Conservation (phyloP, 2,797 vertebrate species). For the Catostomus latipinnis region DNA sequence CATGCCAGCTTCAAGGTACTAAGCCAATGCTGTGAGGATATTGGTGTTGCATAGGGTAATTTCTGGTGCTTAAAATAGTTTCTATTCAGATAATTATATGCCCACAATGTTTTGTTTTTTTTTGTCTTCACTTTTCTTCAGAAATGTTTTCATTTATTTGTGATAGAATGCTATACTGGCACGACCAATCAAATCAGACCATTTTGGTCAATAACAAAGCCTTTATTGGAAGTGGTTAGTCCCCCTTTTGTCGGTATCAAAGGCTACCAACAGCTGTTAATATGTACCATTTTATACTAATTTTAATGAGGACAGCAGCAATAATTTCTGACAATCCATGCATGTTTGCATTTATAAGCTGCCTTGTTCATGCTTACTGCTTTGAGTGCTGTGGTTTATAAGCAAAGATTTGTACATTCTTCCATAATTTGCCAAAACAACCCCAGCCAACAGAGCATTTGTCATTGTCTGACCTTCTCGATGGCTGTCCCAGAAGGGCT, state of each 20-base stretch:
- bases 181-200: neutral
- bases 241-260: neutral
- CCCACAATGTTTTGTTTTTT: neutral
- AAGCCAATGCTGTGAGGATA: neutral
- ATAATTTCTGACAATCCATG: neutral
- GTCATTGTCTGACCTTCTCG: conserved; percentile 57
- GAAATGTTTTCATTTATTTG: conserved; percentile 1
- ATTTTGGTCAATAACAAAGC: neutral
- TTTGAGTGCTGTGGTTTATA: conserved; percentile 23
- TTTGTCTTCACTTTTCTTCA: neutral
- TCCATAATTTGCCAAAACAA: conserved; percentile 38
- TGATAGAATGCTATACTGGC: conserved; percentile 12
- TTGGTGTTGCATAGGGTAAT: neutral
- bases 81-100: neutral
- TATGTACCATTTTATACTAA: too few relatives aligned
- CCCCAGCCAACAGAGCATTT: conserved; percentile 35
- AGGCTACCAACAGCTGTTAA: neutral
- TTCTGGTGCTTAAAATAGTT: conserved; percentile 12
- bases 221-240: neutral
- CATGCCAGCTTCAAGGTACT: neutral
- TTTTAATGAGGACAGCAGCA: neutral
- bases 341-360: conserved; percentile 18
- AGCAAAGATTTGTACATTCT: conserved; percentile 29
- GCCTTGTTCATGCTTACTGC: neutral
- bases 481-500: conserved; percentile 39